Percentiles rank a stretch among this genome's conserved stretches.
phyloP scores from a whole-genome alignment of 2,888 invertebrate species.

The Xylota sylvarum region DNA sequence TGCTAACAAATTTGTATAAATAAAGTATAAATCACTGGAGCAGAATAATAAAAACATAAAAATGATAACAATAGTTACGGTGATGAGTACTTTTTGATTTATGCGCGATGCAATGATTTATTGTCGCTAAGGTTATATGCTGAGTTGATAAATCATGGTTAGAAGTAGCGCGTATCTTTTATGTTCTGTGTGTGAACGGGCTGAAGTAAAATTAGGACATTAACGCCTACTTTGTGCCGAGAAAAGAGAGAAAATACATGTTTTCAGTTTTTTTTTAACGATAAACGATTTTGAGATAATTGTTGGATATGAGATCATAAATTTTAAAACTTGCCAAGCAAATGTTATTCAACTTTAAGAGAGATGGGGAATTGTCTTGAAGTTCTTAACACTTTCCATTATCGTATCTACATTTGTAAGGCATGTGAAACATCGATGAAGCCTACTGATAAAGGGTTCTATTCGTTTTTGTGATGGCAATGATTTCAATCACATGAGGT shows the following conservation, averaged over 20 bases:
- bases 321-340: slow-evolving; percentile 15
- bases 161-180: slow-evolving; percentile 44
- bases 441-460: neutral
- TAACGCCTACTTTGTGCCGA: slow-evolving; percentile 56
- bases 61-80: slow-evolving; percentile 63
- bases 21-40: slow-evolving; percentile 64
- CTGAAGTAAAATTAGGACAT: slow-evolving; percentile 48
- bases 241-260: slow-evolving; percentile 2
- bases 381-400: slow-evolving; percentile 3
- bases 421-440: neutral
- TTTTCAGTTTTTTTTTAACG: slow-evolving; percentile 5
- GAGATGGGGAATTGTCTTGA: neutral
- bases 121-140: slow-evolving; percentile 32
- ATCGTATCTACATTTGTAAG: neutral
- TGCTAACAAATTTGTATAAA: slow-evolving; percentile 66
- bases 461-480: no score
- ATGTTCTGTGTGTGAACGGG: slow-evolving; percentile 22
- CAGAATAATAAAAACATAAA: slow-evolving; percentile 46
- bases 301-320: slow-evolving; percentile 12
- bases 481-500: no score
- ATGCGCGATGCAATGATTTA: slow-evolving; percentile 58
- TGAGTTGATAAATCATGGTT: slow-evolving; percentile 56
- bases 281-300: slow-evolving; percentile 28
- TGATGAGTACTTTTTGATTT: slow-evolving; percentile 69
- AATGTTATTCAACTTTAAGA: slow-evolving; percentile 28